Evolutionary conservation across 2,888 invertebrate genomes (phyloP).

Genomic region (Nephrotoma flavescens): DNA sequence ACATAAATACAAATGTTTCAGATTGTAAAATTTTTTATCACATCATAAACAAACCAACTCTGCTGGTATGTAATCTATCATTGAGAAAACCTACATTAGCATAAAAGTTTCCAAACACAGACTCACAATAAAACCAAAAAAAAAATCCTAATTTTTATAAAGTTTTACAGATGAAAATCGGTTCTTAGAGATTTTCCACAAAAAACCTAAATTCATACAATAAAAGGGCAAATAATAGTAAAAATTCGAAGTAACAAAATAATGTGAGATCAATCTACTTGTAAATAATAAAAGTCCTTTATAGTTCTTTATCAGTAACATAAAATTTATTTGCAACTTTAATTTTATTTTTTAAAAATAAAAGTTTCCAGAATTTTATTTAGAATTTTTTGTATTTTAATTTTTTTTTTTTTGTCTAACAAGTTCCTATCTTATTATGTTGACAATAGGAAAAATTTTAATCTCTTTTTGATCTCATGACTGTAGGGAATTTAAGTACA

Average conservation of each 20-base stretch:
- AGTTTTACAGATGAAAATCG: neutral
- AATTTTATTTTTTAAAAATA: neutral
- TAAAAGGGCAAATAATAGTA: neutral
- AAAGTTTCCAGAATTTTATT: neutral
- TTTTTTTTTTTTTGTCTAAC: neutral
- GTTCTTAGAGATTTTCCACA: neutral
- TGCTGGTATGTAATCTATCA: neutral
- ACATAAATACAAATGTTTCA: neutral
- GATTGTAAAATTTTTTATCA: neutral
- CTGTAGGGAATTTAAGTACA: neutral
- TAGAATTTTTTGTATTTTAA: neutral
- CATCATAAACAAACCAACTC: neutral
- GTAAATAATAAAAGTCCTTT: neutral
- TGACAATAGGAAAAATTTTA: neutral
- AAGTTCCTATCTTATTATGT: neutral
- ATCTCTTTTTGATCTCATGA: neutral
- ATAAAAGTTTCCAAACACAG: neutral
- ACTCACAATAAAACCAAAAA: neutral
- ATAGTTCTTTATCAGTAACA: neutral
- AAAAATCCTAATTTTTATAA: neutral
- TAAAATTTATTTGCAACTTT: neutral
- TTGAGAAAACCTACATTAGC: neutral
- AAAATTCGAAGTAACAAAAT: neutral
- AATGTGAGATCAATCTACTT: neutral
- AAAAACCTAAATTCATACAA: neutral